Percentiles rank a stretch among this genome's conserved stretches.
Conservation (phyloP, 2,888 invertebrate genomes). For the Clitarchus hookeri region DNA sequence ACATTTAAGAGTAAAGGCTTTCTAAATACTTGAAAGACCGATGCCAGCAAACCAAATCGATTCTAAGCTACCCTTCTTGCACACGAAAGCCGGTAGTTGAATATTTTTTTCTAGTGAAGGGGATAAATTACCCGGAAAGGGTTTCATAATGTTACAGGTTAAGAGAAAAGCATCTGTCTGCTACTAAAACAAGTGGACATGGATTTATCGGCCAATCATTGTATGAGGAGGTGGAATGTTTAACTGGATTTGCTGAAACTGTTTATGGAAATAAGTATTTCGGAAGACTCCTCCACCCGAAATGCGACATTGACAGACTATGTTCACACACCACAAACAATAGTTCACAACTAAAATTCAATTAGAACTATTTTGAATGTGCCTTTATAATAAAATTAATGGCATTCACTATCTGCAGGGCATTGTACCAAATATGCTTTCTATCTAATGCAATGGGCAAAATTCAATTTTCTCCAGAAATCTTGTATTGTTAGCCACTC, state of each 20-base stretch:
- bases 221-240: conserved; percentile 40
- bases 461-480: conserved; percentile 48
- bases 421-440: conserved; percentile 48
- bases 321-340: conserved; percentile 49
- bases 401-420: conserved; percentile 46
- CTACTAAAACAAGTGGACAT: not conserved
- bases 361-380: conserved; percentile 44
- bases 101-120: conserved; percentile 44
- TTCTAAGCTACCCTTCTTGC: not conserved
- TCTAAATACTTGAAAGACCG: not conserved
- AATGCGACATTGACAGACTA: conserved; percentile 49
- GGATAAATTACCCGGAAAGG: not conserved
- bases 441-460: conserved; percentile 50
- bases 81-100: conserved; percentile 45
- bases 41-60: not conserved
- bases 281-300: conserved; percentile 49
- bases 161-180: not conserved
- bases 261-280: conserved; percentile 44
- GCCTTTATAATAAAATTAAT: conserved; percentile 50
- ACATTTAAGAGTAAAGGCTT: not conserved
- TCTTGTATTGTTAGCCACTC: conserved; percentile 46
- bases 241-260: conserved; percentile 43
- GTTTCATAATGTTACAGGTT: not conserved
- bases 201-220: conserved; percentile 30
- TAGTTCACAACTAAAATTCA: conserved; percentile 52